Conservation (phyloP, 2,113 vertebrate species). For the Hypocryptadius cinnamomeus region DNA sequence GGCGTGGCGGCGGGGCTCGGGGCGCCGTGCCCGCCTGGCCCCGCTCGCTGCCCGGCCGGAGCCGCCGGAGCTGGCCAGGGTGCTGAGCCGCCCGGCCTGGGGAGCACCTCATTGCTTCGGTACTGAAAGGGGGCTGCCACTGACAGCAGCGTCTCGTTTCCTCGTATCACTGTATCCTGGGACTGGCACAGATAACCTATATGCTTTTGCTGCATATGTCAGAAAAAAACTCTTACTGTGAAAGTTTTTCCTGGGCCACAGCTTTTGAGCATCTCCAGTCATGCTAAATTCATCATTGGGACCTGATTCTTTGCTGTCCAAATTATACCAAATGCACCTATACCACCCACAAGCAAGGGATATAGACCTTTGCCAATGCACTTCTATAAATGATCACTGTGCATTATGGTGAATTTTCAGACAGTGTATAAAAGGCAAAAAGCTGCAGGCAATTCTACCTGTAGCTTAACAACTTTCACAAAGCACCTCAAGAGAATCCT, state of each 20-base stretch:
- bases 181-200: not conserved
- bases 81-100: not conserved
- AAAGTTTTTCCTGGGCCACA: not conserved
- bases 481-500: not conserved
- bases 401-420: not conserved
- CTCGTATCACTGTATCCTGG: rapidly evolving
- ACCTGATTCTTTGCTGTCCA: not conserved
- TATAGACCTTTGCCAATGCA: not conserved
- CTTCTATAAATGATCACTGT: not conserved
- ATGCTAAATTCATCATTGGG: rapidly evolving
- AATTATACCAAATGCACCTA: not conserved
- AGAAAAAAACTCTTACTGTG: rapidly evolving
- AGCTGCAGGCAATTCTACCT: not conserved
- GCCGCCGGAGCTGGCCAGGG: not conserved
- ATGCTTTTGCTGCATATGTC: not conserved
- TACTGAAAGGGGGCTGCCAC: rapidly evolving
- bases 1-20: rapidly evolving
- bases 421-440: not conserved
- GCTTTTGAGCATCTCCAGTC: not conserved
- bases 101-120: rapidly evolving
- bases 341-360: not conserved
- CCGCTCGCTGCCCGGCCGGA: not conserved
- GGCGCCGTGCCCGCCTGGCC: rapidly evolving
- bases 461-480: not conserved
- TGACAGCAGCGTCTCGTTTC: too few species aligned